Evolutionary conservation across 2,888 invertebrate species (phyloP).

Genomic region (Helleia helle): DNA sequence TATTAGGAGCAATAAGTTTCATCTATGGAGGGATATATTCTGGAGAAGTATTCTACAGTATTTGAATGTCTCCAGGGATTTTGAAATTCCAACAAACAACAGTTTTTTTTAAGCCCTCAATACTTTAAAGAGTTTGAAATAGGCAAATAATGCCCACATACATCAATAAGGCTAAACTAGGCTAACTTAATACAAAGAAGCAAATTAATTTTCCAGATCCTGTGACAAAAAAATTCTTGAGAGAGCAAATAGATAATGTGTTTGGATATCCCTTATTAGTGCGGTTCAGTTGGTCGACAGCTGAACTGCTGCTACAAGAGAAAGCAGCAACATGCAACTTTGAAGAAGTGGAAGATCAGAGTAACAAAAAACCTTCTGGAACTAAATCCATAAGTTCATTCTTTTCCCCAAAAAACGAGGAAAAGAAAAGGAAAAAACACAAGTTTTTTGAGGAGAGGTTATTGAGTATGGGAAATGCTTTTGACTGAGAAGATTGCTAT

Average conservation of each 20-base stretch:
- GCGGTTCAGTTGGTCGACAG: constrained; percentile 98
- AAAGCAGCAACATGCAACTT: constrained; percentile 82
- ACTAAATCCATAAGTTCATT: constrained; percentile 76
- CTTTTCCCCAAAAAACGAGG: constrained; percentile 50
- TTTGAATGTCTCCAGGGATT: no score
- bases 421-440: constrained; percentile 69
- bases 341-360: constrained; percentile 72
- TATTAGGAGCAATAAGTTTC: no score
- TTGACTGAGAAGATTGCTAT: constrained; percentile 38
- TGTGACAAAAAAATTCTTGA: constrained; percentile 91
- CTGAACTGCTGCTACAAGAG: constrained; percentile 84
- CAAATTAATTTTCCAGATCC: constrained; percentile 90
- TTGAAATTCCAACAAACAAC: no score
- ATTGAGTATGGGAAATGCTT: constrained; percentile 68
- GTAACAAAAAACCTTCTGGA: constrained; percentile 45
- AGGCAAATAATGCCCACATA: no score
- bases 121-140: no score
- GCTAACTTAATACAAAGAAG: no score
- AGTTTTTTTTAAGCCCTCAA: no score
- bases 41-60: no score
- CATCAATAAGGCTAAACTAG: no score
- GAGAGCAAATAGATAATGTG: constrained; percentile 85
- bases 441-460: constrained; percentile 79
- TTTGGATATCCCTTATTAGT: constrained; percentile 97
- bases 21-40: no score